Conservation (phyloP, 2,113 vertebrate genomes). For the Chaenogobius annularis region DNA sequence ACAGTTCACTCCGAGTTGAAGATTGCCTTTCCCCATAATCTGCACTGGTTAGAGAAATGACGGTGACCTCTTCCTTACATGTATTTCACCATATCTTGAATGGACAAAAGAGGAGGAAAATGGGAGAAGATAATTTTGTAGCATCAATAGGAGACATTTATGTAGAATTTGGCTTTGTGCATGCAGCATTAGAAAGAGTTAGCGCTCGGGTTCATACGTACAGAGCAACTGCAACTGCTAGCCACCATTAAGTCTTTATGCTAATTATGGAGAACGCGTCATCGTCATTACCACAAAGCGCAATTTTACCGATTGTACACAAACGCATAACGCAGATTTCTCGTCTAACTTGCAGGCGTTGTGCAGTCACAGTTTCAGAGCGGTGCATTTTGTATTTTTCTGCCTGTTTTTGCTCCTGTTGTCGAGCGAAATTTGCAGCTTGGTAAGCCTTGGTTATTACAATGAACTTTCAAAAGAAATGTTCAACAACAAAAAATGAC, state of each 20-base stretch:
- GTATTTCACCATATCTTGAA: neutral
- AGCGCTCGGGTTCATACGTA: neutral
- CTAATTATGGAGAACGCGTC: neutral
- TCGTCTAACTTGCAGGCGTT: neutral
- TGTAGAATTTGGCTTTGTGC: conserved; percentile 7
- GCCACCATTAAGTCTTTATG: neutral
- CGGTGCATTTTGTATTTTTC: neutral
- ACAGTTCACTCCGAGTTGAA: neutral
- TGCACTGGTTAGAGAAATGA: neutral
- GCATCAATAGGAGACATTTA: neutral
- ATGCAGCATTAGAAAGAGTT: conserved; percentile 8
- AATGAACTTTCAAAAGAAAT: neutral
- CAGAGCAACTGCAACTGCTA: conserved; percentile 6
- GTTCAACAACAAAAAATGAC: neutral
- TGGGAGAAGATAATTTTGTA: neutral
- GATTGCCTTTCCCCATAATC: neutral
- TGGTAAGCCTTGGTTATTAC: neutral
- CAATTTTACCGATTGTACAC: neutral
- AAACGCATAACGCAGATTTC: neutral
- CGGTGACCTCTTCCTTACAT: neutral
- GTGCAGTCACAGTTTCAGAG: neutral
- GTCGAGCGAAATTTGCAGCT: neutral
- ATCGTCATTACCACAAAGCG: neutral
- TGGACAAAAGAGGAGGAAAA: neutral
- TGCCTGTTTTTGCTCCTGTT: neutral